Conservation (phyloP, 2,888 invertebrate genomes). For the Microplitis manilae region DNA sequence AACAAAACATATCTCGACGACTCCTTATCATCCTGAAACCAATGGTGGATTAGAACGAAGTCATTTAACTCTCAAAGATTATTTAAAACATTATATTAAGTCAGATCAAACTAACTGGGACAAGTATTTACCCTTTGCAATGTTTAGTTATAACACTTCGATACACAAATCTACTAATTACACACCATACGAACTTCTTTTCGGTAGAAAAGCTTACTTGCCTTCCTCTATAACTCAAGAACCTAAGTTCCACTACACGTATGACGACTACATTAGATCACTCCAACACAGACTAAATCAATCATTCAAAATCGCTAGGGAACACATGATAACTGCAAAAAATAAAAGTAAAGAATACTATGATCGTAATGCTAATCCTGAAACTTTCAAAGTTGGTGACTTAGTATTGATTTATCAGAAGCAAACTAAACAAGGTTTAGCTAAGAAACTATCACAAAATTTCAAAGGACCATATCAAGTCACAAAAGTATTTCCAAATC, state of each 20-base stretch:
- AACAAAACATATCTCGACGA: conserved; percentile 42
- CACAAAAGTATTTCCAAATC: conserved; percentile 38
- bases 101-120: conserved; percentile 51
- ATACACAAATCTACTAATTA: conserved; percentile 42
- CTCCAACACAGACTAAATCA: conserved; percentile 51
- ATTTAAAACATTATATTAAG: conserved; percentile 48
- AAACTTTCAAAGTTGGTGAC: conserved; percentile 46
- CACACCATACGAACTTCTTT: conserved; percentile 35
- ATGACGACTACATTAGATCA: conserved; percentile 53
- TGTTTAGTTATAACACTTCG: conserved; percentile 49
- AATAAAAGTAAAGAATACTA: conserved; percentile 51
- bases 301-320: conserved; percentile 51
- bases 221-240: conserved; percentile 51
- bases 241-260: conserved; percentile 57
- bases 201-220: conserved; percentile 30
- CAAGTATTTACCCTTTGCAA: conserved; percentile 40
- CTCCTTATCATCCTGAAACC: conserved; percentile 51
- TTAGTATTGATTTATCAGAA: conserved; percentile 40
- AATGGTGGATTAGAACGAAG: conserved; percentile 46
- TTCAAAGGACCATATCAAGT: conserved; percentile 47
- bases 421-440: conserved; percentile 27
- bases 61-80: conserved; percentile 48
- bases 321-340: conserved; percentile 53
- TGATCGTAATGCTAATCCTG: conserved; percentile 46
- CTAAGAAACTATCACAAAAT: conserved; percentile 27